Base-by-base conservation (phyloP, 2,888 invertebrate species). In the Toxonevra muliebris region DNA sequence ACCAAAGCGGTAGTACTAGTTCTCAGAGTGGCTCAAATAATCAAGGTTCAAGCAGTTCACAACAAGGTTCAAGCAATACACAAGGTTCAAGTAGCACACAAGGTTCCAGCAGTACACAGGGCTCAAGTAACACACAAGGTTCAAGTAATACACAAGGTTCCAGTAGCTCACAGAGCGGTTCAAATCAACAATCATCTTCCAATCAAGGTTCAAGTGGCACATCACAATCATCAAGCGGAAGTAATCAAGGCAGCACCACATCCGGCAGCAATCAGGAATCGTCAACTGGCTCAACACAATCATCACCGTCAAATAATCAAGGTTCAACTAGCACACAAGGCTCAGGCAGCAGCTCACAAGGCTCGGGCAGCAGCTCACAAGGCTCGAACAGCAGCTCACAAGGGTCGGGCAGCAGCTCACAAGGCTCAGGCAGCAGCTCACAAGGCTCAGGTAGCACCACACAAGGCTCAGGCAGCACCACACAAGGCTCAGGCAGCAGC, bases 121-220 rank as follows among this genome's bases (percentile, higher is more conserved):
- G 1, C n/a, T 48, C 48, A 13, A 15, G 48, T 12, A 48, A 5
- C 5, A 48, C 5, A 13, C 48, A 48, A 48, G n/a, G 5, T 5
- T 13, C n/a, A 1, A 71, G 55, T 41, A 58, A 20, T 57, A 30
- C 20, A 42, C 67, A 70, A 57, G 61, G 63, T 15, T 67, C 72
- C 0, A 67, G 53, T 9, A 73, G 63, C 40, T 73, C 12, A 30
- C 72, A 73, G 19, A 67, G 71, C 1, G 13, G 17, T 7, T 70
- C 72, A 10, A 68, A 57, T 19, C 59, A 59, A 17, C 20, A 42
- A 41, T 65, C 65, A 3, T 43, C 59, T 13, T 50, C 42, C 15
- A 66, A 12, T 10, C 65, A 64, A 58, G 19, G 43, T 8, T 45
- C 52, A 3, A 40, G 57, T 41, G 15, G 15, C 17, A 61, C 9